Base-by-base conservation (phyloP, 2,888 invertebrate genomes). In the Drosophila lacicola region DNA sequence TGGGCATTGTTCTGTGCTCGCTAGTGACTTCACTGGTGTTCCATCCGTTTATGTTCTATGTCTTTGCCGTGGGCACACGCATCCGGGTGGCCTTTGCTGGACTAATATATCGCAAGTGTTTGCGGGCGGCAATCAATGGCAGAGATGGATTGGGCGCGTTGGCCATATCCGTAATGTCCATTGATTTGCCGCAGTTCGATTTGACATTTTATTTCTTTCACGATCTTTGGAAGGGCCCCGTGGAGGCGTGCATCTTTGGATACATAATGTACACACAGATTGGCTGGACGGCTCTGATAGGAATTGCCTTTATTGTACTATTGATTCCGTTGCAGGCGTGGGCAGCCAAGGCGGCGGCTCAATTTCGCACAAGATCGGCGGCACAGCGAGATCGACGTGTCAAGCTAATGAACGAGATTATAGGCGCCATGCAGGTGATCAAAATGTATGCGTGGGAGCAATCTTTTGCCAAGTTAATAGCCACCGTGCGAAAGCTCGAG, bases 111-210 rank as follows among this genome's bases (percentile, higher is more conserved):
- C 93, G 95, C 70, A 96, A 96, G 71, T 94, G 94, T 4, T 89
- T 95, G 45, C 93, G 94, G 55, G 92, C 97, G 34, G 96, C 96
- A 58, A 96, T 96, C 90, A 95, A 95, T 1, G 96, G 98, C 0
- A 93, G 98, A 41, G 95, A 97, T 90, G 98, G 98, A 0, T 96
- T 93, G 92, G 96, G 95, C 87, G 98, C 93, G 0, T 93, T 94
- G 84, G 94, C 94, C 70, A 97, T 98, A 50, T 98, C 98, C 90
- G 94, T 98, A 5, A 94, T 99, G 74, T 98, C 98, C 0, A 98
- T 98, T 89, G 99, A 99, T 92, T 97, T 99, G 74, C 96, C 96
- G 87, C 95, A 96, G 60, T 98, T 99, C 92, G 98, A 99, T 91
- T 94, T 97, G 91, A 96, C 97, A 17, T 95, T 97, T 70, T 95